These are phyloP conservation scores for Apogon talboti DNA, from an alignment of 2,797 vertebrate species.

Conservation along the genomic window DNA sequence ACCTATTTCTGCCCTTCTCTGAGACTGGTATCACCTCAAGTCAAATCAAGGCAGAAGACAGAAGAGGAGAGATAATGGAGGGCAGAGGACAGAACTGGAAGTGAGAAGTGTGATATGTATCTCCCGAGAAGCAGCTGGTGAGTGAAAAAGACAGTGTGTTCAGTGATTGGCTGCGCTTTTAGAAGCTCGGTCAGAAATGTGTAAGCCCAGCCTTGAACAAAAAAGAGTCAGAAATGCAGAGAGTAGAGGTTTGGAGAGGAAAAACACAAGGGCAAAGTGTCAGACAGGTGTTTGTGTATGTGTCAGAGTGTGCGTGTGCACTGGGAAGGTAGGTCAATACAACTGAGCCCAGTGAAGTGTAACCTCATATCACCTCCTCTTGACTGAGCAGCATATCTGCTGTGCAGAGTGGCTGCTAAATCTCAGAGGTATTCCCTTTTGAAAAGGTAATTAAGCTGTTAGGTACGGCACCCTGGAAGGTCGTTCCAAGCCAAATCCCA, in stretches of 20 bases:
- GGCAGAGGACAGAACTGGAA: conserved; percentile 22
- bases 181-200: conserved; percentile 5
- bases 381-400: conserved; percentile 67
- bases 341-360: conserved; percentile 69
- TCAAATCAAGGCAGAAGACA: conserved; percentile 6
- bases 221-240: conserved; percentile 7
- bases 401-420: conserved; percentile 55
- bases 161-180: conserved; percentile 22
- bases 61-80: conserved; percentile 32
- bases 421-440: conserved; percentile 74
- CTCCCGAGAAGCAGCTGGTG: conserved; percentile 17
- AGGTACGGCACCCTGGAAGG: conserved; percentile 69
- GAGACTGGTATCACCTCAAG: conserved; percentile 62
- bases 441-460: conserved; percentile 79
- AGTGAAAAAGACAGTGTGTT: conserved; percentile 20
- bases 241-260: conserved; percentile 26
- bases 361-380: conserved; percentile 71
- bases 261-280: conserved; percentile 57
- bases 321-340: conserved; percentile 62
- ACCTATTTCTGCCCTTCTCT: conserved; percentile 53
- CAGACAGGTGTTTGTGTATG: conserved; percentile 44
- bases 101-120: conserved; percentile 38
- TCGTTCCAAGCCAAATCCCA: conserved; percentile 75
- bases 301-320: conserved; percentile 19
- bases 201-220: neutral